phyloP scores from a whole-genome alignment of 2,797 vertebrate species.

The Mastacembelus armatus region DNA sequence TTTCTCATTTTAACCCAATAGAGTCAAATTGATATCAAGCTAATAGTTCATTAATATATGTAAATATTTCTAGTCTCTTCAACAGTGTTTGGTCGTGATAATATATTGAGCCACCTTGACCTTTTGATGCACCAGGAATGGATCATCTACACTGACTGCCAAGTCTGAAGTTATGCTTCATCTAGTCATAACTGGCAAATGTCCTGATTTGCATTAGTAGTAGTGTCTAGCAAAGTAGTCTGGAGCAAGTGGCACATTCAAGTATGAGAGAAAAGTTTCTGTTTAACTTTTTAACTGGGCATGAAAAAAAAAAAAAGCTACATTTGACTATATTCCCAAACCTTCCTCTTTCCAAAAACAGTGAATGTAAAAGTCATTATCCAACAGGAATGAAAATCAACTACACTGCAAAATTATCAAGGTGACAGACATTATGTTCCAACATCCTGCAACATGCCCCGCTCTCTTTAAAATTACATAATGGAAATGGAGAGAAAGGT shows the following conservation, averaged over 20 bases:
- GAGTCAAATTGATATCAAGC: conserved; percentile 32
- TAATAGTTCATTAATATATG: conserved; percentile 39
- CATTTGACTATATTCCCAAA: conserved; percentile 69
- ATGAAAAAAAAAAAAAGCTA: conserved; percentile 55
- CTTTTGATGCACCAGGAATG: conserved; percentile 29
- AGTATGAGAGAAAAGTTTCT: conserved; percentile 70
- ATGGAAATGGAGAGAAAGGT: conserved; percentile 69
- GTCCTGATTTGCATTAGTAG: conserved; percentile 50
- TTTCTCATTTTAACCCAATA: conserved; percentile 30
- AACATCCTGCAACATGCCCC: conserved; percentile 60
- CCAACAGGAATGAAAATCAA: conserved; percentile 76
- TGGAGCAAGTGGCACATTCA: conserved; percentile 59
- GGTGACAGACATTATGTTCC: conserved; percentile 79
- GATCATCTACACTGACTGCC: conserved; percentile 27
- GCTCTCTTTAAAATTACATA: conserved; percentile 68
- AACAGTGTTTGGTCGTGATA: conserved; percentile 14
- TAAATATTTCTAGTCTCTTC: conserved; percentile 18
- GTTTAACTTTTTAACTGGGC: conserved; percentile 68
- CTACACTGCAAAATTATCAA: conserved; percentile 71
- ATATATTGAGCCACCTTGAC: conserved; percentile 14
- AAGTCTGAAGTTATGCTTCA: conserved; percentile 43
- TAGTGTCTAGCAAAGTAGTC: conserved; percentile 53
- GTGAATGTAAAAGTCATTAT: conserved; percentile 82
- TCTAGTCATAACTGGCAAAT: conserved; percentile 45
- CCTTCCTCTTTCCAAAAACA: conserved; percentile 72